Evolutionary conservation across 2,113 vertebrate species (phyloP), one percentile per base, ranked within the genome.

Genomic region (Ictalurus punctatus): DNA sequence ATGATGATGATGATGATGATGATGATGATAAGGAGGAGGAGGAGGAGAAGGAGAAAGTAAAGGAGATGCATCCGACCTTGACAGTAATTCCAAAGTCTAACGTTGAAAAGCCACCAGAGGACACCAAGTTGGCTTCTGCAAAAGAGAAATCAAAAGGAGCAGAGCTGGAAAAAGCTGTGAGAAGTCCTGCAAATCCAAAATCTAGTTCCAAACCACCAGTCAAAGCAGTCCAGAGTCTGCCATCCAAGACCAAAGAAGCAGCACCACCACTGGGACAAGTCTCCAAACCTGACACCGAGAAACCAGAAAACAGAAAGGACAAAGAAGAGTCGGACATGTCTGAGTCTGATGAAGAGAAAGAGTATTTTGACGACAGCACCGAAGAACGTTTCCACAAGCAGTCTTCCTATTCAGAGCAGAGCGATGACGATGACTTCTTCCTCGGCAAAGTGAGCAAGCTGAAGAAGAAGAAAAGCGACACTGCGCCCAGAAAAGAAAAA

Each of bases 361-460:
- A 97, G 4, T 97, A 97, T 90, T 98, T 97, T 90, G 97, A 98
- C 90, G 97, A 98, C 92, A 99, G 98, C 92, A 99, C 98, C 7
- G 98, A 99, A 90, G 98, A 99, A 87, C 97, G 98, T 6, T 99
- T 99, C 94, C 96, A 92, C 88, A 97, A 97, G 84, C 97, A 97
- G 86, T 96, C 97, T 0, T 98, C 98, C 44, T 90, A 95, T 87
- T 98, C 97, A 14, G 98, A 98, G 84, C 95, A 94, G 82, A 96
- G 95, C 86, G 97, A 97, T 0, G 94, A 96, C 0, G 92, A 98
- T 58, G 97, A 98, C 91, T 99, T 99, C 94, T 99, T 99, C 85
- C 93, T 99, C 63, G 97, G 97, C 14, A 99, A 98, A 96, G 96
- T 97, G 10, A 97, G 93, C 91, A 96, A 95, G 92, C 97, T 94